Evolutionary conservation across 1,140 invertebrate species (phyloP).

Genomic region (Cepaea nemoralis): DNA sequence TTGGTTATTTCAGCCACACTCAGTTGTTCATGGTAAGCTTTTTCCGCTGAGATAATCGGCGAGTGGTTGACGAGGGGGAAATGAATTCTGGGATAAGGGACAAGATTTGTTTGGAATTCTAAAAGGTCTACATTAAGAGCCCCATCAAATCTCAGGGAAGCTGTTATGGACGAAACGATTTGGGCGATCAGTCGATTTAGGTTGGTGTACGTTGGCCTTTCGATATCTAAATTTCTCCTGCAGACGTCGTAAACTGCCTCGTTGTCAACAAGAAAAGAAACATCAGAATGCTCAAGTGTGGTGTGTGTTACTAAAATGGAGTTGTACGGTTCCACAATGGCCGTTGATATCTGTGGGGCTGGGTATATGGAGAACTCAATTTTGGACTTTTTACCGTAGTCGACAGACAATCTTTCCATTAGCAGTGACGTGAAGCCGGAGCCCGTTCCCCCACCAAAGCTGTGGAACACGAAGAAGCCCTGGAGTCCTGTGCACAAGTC

Average conservation of each 20-base stretch:
- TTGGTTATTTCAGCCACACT: conserved; percentile 76
- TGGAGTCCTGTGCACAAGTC: conserved; percentile 88
- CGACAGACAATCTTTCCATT: conserved; percentile 71
- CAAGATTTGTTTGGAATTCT: conserved; percentile 81
- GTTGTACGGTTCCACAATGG: conserved; percentile 72
- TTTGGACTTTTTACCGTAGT: conserved; percentile 87
- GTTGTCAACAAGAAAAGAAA: conserved; percentile 80
- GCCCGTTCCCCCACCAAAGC: conserved; percentile 83
- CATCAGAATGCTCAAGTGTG: conserved; percentile 71
- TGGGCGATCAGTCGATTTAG: conserved; percentile 68
- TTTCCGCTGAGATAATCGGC: conserved; percentile 41
- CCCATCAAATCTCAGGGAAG: conserved; percentile 80
- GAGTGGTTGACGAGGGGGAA: conserved; percentile 59
- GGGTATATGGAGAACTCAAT: conserved; percentile 72
- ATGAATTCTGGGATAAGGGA: conserved; percentile 60
- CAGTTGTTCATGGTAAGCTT: conserved; percentile 61
- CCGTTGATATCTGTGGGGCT: conserved; percentile 74
- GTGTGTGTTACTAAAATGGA: conserved; percentile 71
- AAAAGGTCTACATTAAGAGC: conserved; percentile 80
- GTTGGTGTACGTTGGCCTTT: conserved; percentile 76
- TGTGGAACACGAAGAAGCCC: conserved; percentile 80
- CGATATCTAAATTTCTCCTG: conserved; percentile 86
- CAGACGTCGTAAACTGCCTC: conserved; percentile 93
- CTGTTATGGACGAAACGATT: conserved; percentile 76
- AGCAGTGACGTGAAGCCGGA: conserved; percentile 89